Evolutionary conservation across 2,797 vertebrate genomes (phyloP), one percentile per base, ranked within the genome.

Genomic region (Forpus xanthops): DNA sequence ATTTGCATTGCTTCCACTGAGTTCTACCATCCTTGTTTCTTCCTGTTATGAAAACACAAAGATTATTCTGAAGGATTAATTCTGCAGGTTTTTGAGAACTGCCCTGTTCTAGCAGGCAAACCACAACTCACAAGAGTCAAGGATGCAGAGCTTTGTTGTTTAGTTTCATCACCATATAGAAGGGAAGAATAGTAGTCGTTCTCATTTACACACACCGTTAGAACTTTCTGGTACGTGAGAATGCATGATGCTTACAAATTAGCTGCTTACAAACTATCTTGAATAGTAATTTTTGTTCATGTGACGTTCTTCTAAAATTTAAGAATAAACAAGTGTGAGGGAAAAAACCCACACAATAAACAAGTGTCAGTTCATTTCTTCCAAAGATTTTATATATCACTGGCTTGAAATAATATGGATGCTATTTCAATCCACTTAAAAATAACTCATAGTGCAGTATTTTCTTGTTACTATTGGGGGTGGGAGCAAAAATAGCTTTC

Each of bases 361-460:
- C 95, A 97, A 97, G 87, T 75, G 78, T 93, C 82, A 5, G 6
- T 47, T 94, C 96, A 97, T 97, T 97, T 95, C 89, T 96, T 94
- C 92, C 95, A 75, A 96, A 96, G 68, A 95, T 97, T 97, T 97
- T 96, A 92, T 95, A 96, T 71, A 75, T 95, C 95, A 97, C 92
- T 96, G 95, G 61, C 94, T 97, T 89, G 91, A 98, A 98, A 98
- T 98, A 98, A 96, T 97, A 87, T 11, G 90, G 96, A 96, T 89
- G 75, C 95, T 98, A 98, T 98, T 97, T 98, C 62, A 91, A 98
- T 94, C 74, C 74, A 76, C 86, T 96, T 96, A 96, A 98, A 98
- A 98, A 98, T 98, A 98, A 97, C 97, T 96, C 85, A 53, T 71
- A 91, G 96, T 76, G 93, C 95, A 96, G 96, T 93, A 96, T 98